Evolutionary conservation across 1,140 invertebrate genomes (phyloP).

Genomic region (Ruditapes philippinarum): DNA sequence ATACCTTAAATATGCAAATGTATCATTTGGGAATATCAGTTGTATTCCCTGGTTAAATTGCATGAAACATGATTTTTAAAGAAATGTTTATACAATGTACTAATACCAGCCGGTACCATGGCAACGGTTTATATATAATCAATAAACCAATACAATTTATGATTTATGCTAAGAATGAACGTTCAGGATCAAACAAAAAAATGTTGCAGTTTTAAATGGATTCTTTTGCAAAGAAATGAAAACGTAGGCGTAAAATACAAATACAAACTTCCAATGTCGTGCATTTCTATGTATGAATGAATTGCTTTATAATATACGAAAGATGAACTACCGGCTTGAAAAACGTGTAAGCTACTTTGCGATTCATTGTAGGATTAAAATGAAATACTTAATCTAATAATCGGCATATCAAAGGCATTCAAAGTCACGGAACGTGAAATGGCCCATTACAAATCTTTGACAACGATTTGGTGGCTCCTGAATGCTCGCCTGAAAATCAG

Average conservation of each 20-base stretch:
- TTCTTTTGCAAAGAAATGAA: too few species aligned
- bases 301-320: slow-evolving; percentile 32
- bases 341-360: slow-evolving; percentile 18
- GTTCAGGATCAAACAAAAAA: too few species aligned
- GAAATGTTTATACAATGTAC: too few species aligned
- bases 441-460: slow-evolving; percentile 53
- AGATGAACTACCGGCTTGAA: slow-evolving; percentile 22
- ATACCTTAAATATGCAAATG: too few species aligned
- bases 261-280: background rate
- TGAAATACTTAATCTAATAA: background rate
- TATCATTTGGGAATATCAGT: too few species aligned
- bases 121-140: too few species aligned
- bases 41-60: too few species aligned
- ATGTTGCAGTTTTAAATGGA: too few species aligned
- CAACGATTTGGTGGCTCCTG: slow-evolving; percentile 31
- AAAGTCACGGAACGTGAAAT: slow-evolving; percentile 27
- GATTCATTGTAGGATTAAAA: slow-evolving; percentile 49
- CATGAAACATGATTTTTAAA: too few species aligned
- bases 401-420: slow-evolving; percentile 38
- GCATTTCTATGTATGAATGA: background rate
- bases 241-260: background rate
- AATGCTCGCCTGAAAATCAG: background rate
- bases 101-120: too few species aligned
- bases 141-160: too few species aligned
- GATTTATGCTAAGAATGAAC: too few species aligned